These are phyloP conservation scores for Drosophila ananassae DNA, from an alignment of 1,140 invertebrate species.

Conservation along the genomic window DNA sequence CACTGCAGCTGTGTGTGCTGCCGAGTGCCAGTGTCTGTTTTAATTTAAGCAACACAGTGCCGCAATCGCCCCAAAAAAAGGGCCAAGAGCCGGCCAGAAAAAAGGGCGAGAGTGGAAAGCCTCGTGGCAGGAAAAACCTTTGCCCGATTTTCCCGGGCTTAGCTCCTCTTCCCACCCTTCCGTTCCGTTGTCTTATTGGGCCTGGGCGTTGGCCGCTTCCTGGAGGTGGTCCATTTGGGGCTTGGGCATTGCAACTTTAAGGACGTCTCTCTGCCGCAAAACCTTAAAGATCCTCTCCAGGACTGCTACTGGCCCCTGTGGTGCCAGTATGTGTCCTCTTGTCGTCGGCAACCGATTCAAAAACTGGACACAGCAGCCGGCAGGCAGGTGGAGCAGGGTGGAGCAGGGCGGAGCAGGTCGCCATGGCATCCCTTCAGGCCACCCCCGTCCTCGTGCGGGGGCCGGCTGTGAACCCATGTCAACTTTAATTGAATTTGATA, in stretches of 20 bases:
- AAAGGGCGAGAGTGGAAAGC: conserved; percentile 22
- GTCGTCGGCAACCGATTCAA: conserved; percentile 67
- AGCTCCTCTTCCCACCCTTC: conserved; percentile 12
- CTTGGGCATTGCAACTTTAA: no score
- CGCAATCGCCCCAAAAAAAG: conserved; percentile 47
- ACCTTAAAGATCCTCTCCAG: no score
- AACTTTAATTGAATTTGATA: conserved; percentile 82
- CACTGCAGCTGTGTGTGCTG: conserved; percentile 8
- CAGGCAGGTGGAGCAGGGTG: conserved; percentile 6
- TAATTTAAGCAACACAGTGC: conserved; percentile 70
- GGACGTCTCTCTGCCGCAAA: no score
- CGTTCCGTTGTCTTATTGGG: conserved; percentile 62
- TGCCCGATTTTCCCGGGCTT: conserved; percentile 11
- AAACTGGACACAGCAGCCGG: conserved; percentile 47
- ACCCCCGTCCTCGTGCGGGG: conserved; percentile 14
- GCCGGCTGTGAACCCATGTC: conserved; percentile 72
- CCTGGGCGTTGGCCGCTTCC: conserved; percentile 61
- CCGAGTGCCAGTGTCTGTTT: conserved; percentile 49
- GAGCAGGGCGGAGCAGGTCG: background rate
- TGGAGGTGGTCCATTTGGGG: background rate
- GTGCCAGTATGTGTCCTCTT: conserved; percentile 22
- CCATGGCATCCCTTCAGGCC: conserved; percentile 1
- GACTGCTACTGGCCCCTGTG: background rate
- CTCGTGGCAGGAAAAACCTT: conserved; percentile 38
- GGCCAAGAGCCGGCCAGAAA: background rate